Percentiles rank a stretch among this genome's conserved stretches.
phyloP scores from a whole-genome alignment of 1,140 invertebrate genomes.

The Zaprionus ghesquierei region DNA sequence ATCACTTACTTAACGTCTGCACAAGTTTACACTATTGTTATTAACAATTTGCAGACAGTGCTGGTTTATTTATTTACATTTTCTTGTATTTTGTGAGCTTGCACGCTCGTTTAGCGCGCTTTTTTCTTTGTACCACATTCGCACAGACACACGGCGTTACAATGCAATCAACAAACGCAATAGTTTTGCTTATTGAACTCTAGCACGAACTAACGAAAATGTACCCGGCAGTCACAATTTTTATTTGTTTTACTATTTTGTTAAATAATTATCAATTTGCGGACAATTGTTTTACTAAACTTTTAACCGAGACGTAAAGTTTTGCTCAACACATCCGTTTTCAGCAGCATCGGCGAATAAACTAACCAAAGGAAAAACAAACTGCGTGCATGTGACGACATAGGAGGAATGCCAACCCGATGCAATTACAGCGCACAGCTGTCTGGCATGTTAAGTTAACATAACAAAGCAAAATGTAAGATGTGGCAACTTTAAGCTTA shows the following conservation, averaged over 20 bases:
- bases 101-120: conserved; percentile 52
- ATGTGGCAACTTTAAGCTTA: neutral
- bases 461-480: neutral
- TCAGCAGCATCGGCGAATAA: conserved; percentile 37
- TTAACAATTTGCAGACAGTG: conserved; percentile 20
- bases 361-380: conserved; percentile 38
- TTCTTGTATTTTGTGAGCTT: conserved; percentile 28
- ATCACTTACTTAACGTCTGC: conserved; percentile 26
- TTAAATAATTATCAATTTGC: conserved; percentile 20
- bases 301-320: conserved; percentile 6
- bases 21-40: conserved; percentile 2
- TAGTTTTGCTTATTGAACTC: neutral
- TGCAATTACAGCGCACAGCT: conserved; percentile 8
- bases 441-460: conserved; percentile 24
- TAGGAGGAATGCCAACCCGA: conserved; percentile 14
- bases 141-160: conserved; percentile 13
- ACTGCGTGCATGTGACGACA: conserved; percentile 22
- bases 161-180: conserved; percentile 4
- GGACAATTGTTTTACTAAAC: conserved; percentile 24
- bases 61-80: conserved; percentile 68
- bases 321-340: conserved; percentile 14
- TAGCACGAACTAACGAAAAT: neutral
- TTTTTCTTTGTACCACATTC: conserved; percentile 60
- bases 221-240: neutral
- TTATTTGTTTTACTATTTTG: conserved; percentile 16